A percentile compares a stretch with the other conserved stretches of the same genome.
phyloP scores from a whole-genome alignment of 2,888 invertebrate species.

The Ophraella communa region DNA sequence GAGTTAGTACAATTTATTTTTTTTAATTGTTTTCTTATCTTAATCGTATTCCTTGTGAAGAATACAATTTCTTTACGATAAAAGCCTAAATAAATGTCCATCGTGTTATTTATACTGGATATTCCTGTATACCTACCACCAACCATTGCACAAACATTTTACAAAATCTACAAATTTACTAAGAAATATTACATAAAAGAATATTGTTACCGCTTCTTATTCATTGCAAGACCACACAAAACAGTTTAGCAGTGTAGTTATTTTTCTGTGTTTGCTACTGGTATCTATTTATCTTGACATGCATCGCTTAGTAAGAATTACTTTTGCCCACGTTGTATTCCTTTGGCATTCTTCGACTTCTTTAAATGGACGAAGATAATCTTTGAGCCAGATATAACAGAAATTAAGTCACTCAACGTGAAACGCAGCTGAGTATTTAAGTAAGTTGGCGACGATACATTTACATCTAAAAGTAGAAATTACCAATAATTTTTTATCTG shows the following conservation, averaged over 20 bases:
- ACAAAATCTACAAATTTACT: too few relatives aligned
- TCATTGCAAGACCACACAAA: constrained; percentile 18
- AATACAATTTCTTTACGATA: too few relatives aligned
- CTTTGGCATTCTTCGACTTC: constrained; percentile 22
- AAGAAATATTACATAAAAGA: too few relatives aligned
- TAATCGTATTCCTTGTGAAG: too few relatives aligned
- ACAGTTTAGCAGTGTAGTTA: constrained; percentile 6
- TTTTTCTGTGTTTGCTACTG: constrained; percentile 21
- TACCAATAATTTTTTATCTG: not conserved
- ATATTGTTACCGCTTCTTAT: not conserved
- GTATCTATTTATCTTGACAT: constrained; percentile 22
- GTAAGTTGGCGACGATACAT: constrained; percentile 4
- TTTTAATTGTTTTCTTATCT: too few relatives aligned
- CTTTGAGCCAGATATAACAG: constrained; percentile 15
- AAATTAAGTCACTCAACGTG: constrained; percentile 5
- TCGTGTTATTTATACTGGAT: too few relatives aligned
- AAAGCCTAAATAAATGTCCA: too few relatives aligned
- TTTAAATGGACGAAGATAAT: constrained; percentile 20
- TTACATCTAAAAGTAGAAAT: constrained; percentile 10
- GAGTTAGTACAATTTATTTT: too few relatives aligned
- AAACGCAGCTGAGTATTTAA: constrained; percentile 5
- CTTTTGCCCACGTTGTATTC: constrained; percentile 24
- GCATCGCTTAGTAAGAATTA: constrained; percentile 23
- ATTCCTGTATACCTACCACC: too few relatives aligned
- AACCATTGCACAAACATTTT: too few relatives aligned